Evolutionary conservation across 2,888 invertebrate genomes (phyloP).

Genomic region (Mythimna impura): DNA sequence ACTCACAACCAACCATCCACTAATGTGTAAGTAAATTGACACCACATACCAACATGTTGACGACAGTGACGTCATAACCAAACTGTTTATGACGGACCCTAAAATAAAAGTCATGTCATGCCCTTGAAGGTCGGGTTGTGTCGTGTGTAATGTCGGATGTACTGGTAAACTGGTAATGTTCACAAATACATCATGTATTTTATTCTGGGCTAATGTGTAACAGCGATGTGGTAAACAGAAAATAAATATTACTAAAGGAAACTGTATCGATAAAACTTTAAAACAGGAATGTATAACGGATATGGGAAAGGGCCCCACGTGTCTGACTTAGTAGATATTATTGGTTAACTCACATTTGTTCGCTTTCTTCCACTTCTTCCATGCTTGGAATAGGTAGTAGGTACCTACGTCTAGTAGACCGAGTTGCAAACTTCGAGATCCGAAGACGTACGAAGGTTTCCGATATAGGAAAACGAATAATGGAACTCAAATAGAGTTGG

Average conservation of each 20-base stretch:
- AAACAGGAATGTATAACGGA: conserved; percentile 15
- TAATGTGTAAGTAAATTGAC: conserved; percentile 31
- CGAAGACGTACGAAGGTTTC: too few species aligned
- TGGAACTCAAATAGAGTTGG: too few species aligned
- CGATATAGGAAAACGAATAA: too few species aligned
- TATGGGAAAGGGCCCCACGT: neutral
- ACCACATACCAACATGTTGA: conserved; percentile 34
- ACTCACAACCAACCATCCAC: conserved; percentile 14
- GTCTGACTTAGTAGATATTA: too few species aligned
- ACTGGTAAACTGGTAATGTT: conserved; percentile 28
- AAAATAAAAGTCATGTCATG: conserved; percentile 58
- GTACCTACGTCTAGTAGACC: too few species aligned
- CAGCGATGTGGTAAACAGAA: conserved; percentile 7
- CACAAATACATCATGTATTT: conserved; percentile 43
- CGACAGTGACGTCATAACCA: conserved; percentile 45
- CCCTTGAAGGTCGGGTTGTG: conserved; percentile 54
- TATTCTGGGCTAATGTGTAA: conserved; percentile 39
- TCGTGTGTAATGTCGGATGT: conserved; percentile 46
- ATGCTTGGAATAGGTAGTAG: too few species aligned
- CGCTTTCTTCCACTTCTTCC: too few species aligned
- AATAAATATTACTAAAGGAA: conserved; percentile 35
- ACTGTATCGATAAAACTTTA: conserved; percentile 11
- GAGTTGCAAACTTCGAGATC: too few species aligned
- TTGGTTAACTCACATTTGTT: too few species aligned
- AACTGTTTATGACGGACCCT: conserved; percentile 55